Evolutionary conservation across 2,113 vertebrate genomes (phyloP).

Genomic region (Lophius piscatorius): DNA sequence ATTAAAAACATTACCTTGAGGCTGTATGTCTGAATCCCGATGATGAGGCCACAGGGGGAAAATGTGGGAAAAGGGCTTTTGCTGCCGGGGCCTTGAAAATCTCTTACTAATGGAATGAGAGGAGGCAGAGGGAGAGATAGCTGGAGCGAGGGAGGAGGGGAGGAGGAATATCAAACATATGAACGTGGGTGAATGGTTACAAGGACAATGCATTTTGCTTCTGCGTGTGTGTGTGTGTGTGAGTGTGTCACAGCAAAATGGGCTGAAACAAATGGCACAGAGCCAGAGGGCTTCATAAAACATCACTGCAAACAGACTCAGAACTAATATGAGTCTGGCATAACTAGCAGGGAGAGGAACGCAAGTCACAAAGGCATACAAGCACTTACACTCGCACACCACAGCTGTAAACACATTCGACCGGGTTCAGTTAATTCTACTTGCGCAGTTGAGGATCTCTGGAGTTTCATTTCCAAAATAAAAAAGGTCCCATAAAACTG

Average conservation of each 20-base stretch:
- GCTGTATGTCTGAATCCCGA: conserved; percentile 58
- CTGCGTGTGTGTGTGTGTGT: conserved; percentile 25
- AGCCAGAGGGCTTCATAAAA: conserved; percentile 62
- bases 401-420: not conserved
- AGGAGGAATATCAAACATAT: conserved; percentile 60
- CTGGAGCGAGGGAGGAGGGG: conserved; percentile 22
- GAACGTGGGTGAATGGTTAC: conserved; percentile 35
- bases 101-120: conserved; percentile 76
- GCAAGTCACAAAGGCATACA: conserved; percentile 31
- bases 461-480: not conserved
- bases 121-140: conserved; percentile 61
- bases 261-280: conserved; percentile 59
- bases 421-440: conserved; percentile 12
- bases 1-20: conserved; percentile 77
- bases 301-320: conserved; percentile 64
- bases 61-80: conserved; percentile 73
- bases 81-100: conserved; percentile 70
- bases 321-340: conserved; percentile 42
- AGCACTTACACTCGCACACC: conserved; percentile 27
- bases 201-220: conserved; percentile 51
- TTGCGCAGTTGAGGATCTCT: not conserved
- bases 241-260: conserved; percentile 39
- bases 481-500: too few species aligned
- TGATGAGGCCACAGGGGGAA: conserved; percentile 61
- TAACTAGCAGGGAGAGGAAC: not conserved